Evolutionary conservation across 2,113 vertebrate genomes (phyloP).

Genomic region (Myiagra hebetior): DNA sequence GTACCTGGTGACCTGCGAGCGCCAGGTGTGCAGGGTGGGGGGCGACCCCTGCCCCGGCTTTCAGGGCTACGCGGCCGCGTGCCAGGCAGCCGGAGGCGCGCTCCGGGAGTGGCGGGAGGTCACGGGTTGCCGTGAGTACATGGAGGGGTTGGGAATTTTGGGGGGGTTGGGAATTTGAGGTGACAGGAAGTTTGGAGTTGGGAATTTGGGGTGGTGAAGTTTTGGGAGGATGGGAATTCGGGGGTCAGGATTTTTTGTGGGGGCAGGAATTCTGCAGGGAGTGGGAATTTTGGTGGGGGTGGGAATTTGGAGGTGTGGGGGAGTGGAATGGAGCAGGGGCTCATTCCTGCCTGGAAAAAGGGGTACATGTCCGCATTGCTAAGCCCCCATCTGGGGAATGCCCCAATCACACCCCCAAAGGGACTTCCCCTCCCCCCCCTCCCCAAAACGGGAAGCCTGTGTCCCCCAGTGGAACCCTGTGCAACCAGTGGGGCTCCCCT

Average conservation of each 20-base stretch:
- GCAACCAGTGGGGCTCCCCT: too few relatives aligned
- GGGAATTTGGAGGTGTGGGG: not conserved
- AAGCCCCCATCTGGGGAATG: not conserved
- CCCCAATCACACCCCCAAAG: not conserved
- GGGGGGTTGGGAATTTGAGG: not conserved
- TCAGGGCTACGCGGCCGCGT: not conserved
- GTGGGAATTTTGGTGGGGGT: not conserved
- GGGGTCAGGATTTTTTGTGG: not conserved
- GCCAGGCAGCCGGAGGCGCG: not conserved
- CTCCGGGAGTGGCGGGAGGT: not conserved
- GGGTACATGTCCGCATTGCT: not conserved
- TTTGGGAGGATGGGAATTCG: not conserved
- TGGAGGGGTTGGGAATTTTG: not conserved
- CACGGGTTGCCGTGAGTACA: not conserved
- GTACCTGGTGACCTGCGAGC: not conserved
- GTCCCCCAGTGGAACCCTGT: not conserved
- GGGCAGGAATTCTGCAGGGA: not conserved
- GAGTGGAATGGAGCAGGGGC: not conserved
- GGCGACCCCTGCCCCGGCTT: not conserved
- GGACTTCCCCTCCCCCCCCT: too few relatives aligned
- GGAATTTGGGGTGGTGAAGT: not conserved
- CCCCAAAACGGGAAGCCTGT: not conserved
- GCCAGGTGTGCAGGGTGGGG: not conserved
- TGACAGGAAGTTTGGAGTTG: not conserved
- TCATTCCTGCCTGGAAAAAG: not conserved